Evolutionary conservation across 2,888 invertebrate genomes (phyloP).

Genomic region (Dynastes hyllus): DNA sequence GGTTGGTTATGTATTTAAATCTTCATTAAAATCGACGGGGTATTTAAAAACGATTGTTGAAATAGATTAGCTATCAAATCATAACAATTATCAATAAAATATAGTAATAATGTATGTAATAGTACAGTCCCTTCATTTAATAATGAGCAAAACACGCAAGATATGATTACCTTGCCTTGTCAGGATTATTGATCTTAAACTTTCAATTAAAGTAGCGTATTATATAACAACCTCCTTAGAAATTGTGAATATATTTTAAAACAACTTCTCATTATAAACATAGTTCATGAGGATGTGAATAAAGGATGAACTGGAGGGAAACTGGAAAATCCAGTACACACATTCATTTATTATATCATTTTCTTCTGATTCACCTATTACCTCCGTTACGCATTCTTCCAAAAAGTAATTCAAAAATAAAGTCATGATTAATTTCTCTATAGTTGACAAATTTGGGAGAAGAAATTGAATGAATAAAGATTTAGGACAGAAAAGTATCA

Average conservation of each 20-base stretch:
- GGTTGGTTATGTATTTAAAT: neutral
- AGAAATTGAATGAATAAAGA: neutral
- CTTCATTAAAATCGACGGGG: neutral
- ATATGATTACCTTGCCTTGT: no score
- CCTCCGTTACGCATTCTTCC: neutral
- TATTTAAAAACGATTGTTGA: neutral
- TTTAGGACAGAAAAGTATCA: neutral
- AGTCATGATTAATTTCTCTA: constrained; percentile 29
- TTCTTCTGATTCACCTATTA: neutral
- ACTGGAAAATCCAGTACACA: constrained; percentile 1
- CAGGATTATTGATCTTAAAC: no score
- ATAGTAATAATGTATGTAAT: no score
- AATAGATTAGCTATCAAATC: neutral
- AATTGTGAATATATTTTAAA: neutral
- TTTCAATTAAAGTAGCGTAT: no score
- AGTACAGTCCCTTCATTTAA: no score
- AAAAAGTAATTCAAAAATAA: constrained; percentile 30
- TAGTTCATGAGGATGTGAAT: neutral
- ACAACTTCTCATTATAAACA: neutral
- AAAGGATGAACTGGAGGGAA: neutral
- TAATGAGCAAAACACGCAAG: no score
- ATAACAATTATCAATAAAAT: no score
- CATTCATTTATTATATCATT: neutral
- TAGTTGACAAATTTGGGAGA: constrained; percentile 2
- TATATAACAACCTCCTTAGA: no score